Evolutionary conservation across 2,888 invertebrate genomes (phyloP).

Genomic region (Cephus pygmeus): DNA sequence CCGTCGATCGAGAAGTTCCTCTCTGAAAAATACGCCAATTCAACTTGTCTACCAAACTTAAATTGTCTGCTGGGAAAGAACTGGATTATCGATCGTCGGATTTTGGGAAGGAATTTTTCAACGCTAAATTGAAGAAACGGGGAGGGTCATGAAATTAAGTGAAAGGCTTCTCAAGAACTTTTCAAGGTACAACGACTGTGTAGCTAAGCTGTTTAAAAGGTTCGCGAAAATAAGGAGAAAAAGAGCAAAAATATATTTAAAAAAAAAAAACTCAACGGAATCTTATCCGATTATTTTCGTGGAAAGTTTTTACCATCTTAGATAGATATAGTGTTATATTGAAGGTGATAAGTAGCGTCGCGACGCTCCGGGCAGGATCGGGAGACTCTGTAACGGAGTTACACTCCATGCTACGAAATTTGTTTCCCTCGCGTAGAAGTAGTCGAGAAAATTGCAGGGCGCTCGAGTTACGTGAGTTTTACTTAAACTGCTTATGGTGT

Average conservation of each 20-base stretch:
- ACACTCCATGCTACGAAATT: not conserved
- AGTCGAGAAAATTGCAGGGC: not conserved
- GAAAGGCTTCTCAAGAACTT: not conserved
- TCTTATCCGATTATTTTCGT: not conserved
- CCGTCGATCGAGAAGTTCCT: not conserved
- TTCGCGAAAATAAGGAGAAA: not conserved
- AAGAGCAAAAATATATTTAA: not conserved
- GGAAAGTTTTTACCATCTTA: not conserved
- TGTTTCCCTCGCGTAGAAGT: not conserved
- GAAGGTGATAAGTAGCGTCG: not conserved
- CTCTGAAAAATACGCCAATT: not conserved
- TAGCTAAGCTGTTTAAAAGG: not conserved
- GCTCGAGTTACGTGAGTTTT: not conserved
- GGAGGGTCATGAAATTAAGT: not conserved
- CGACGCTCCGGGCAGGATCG: not conserved
- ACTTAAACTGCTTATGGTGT: not conserved
- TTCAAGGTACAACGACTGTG: not conserved
- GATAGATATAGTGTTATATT: not conserved
- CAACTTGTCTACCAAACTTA: not conserved
- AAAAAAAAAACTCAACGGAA: not conserved
- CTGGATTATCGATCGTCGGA: not conserved
- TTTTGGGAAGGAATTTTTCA: not conserved
- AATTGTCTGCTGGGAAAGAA: not conserved
- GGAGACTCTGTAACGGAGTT: not conserved
- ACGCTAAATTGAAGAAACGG: not conserved